A percentile compares a stretch with the other conserved stretches of the same genome.
These are phyloP conservation scores for Homalodisca vitripennis DNA, from an alignment of 1,140 invertebrate genomes.

Conservation along the genomic window DNA sequence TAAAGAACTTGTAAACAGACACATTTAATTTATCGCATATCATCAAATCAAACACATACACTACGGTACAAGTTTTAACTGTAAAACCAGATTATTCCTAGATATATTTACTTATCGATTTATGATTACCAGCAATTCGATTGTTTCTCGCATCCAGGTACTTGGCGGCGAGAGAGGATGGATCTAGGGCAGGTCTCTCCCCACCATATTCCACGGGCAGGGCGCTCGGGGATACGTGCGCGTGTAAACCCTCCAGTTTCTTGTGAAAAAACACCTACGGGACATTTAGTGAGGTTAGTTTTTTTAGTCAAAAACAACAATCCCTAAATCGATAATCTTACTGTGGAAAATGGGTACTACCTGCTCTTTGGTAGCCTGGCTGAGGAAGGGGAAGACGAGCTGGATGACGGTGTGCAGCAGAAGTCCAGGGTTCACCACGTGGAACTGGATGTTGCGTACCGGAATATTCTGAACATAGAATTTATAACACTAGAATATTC, in stretches of 20 bases:
- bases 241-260: constrained; percentile 37
- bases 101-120: too few species aligned
- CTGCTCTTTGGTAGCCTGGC: constrained; percentile 38
- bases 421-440: constrained; percentile 39
- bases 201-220: constrained; percentile 41
- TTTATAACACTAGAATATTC: too few species aligned
- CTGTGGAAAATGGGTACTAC: too few species aligned
- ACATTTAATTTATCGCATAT: too few species aligned
- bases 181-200: constrained; percentile 29
- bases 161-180: constrained; percentile 17
- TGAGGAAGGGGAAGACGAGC: constrained; percentile 39
- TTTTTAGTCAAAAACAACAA: too few species aligned
- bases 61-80: too few species aligned
- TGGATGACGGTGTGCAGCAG: constrained; percentile 34
- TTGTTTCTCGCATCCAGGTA: constrained; percentile 7
- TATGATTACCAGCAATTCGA: not conserved
- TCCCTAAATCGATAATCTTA: too few species aligned
- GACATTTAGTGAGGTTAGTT: too few species aligned
- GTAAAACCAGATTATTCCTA: too few species aligned
- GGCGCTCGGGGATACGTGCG: constrained; percentile 34
- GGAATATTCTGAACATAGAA: constrained; percentile 40
- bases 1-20: too few species aligned
- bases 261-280: constrained; percentile 41
- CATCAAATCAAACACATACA: too few species aligned
- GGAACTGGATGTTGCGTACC: constrained; percentile 37